phyloP scores from a whole-genome alignment of 2,797 vertebrate species.

The Sebastes hubbsi region DNA sequence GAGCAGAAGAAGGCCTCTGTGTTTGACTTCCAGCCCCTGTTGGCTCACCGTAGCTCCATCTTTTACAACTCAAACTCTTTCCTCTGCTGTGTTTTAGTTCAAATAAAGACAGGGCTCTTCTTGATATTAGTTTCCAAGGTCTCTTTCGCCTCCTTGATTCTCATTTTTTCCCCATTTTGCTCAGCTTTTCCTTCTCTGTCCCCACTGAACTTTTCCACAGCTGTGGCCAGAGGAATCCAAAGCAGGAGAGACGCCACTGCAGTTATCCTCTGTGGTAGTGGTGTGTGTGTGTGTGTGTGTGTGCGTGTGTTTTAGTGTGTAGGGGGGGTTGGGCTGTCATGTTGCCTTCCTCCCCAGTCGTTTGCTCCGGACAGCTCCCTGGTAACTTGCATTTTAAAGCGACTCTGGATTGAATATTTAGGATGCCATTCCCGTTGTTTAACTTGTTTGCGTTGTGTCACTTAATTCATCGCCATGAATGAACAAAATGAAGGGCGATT shows the following conservation, averaged over 20 bases:
- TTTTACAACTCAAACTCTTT: constrained; percentile 12
- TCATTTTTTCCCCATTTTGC: constrained; percentile 41
- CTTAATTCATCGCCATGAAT: constrained; percentile 68
- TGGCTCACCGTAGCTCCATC: constrained; percentile 3
- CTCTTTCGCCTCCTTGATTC: not conserved
- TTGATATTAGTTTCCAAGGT: constrained; percentile 45
- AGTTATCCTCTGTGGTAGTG: constrained; percentile 34
- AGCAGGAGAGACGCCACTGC: constrained; percentile 58
- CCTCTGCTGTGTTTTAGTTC: not conserved
- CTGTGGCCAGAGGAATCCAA: constrained; percentile 73
- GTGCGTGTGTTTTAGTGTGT: not conserved
- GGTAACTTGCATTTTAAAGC: constrained; percentile 76
- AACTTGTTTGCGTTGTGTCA: constrained; percentile 74
- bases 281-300: constrained; percentile 23
- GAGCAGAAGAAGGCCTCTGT: constrained; percentile 48
- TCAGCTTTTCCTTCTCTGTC: constrained; percentile 31
- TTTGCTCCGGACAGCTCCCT: constrained; percentile 73
- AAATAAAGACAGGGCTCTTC: constrained; percentile 10
- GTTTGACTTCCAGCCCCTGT: constrained; percentile 43
- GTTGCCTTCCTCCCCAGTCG: constrained; percentile 69
- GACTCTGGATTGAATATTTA: constrained; percentile 71
- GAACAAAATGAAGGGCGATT: constrained; percentile 75
- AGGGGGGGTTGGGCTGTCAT: constrained; percentile 62
- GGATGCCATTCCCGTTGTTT: constrained; percentile 79
- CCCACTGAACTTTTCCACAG: constrained; percentile 73